These are phyloP conservation scores for Achroia grisella DNA, from an alignment of 1,140 invertebrate species.

Conservation along the genomic window DNA sequence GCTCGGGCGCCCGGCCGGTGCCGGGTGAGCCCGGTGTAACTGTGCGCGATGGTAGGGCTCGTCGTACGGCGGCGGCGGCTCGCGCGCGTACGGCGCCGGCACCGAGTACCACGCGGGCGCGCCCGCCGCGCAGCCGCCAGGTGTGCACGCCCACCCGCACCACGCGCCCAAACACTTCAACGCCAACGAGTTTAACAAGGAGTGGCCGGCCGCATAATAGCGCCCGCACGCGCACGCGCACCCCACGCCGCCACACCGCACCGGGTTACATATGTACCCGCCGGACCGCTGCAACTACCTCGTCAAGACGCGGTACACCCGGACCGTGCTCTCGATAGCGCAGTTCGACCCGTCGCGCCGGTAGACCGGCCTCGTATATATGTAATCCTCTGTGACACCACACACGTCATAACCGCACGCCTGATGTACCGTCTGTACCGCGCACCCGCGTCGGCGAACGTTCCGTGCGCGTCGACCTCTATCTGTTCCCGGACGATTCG, in stretches of 20 bases:
- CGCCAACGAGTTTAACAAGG: constrained; percentile 70
- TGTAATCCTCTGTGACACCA: no score
- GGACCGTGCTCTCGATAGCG: not conserved
- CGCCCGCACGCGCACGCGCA: not conserved
- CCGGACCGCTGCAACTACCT: constrained; percentile 2
- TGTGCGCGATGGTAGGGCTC: constrained; percentile 57
- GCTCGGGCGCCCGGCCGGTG: constrained; percentile 24
- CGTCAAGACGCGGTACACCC: constrained; percentile 7
- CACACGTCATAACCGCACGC: no score
- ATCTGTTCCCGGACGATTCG: not conserved
- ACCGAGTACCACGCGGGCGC: constrained; percentile 51
- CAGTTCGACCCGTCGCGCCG: no score
- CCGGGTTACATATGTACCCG: not conserved
- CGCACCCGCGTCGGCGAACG: not conserved
- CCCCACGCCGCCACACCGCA: not conserved
- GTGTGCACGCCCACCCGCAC: constrained; percentile 66
- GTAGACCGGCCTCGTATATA: no score
- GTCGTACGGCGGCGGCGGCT: constrained; percentile 67
- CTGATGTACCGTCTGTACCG: no score
- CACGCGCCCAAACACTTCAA: constrained; percentile 72
- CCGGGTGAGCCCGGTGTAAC: constrained; percentile 14
- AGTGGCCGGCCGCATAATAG: constrained; percentile 68
- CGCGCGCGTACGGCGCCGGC: constrained; percentile 50
- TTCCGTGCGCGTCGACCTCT: not conserved
- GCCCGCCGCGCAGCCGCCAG: constrained; percentile 50